Evolutionary conservation across 2,797 vertebrate species (phyloP).

Genomic region (Neosalanx taihuensis): DNA sequence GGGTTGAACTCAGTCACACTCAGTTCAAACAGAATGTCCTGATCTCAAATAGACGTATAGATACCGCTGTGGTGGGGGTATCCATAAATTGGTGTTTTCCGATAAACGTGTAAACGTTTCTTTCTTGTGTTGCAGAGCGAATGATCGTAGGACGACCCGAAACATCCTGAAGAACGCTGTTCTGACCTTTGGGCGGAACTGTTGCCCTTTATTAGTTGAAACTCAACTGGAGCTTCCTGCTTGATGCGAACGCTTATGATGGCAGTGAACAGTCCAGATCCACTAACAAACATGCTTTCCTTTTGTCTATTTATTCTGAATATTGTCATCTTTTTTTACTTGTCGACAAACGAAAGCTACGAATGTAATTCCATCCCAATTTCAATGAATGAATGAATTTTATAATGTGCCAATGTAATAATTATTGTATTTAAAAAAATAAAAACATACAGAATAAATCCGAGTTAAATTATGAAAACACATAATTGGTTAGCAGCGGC

Average conservation of each 20-base stretch:
- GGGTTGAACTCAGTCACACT: no score
- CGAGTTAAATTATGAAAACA: no score
- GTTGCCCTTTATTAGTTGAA: not conserved
- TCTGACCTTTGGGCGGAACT: not conserved
- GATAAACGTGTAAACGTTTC: not conserved
- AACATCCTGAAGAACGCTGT: not conserved
- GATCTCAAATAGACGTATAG: no score
- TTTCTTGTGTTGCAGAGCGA: not conserved
- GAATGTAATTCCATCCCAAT: not conserved
- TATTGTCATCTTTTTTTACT: slow-evolving; percentile 9
- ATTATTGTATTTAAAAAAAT: not conserved
- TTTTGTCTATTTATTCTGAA: slow-evolving; percentile 16
- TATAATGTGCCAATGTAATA: not conserved
- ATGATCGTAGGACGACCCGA: not conserved
- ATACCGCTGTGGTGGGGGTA: no score
- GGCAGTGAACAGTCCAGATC: slow-evolving; percentile 17
- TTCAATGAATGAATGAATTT: slow-evolving; percentile 13
- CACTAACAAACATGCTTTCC: not conserved
- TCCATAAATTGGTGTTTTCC: not conserved
- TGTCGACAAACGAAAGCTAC: not conserved
- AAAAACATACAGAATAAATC: not conserved
- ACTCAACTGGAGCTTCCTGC: slow-evolving; percentile 11
- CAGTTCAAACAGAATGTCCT: no score
- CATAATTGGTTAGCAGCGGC: not conserved
- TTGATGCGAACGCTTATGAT: slow-evolving; percentile 30